phyloP scores from a whole-genome alignment of 2,888 invertebrate genomes.

The Drosophila antonietae region DNA sequence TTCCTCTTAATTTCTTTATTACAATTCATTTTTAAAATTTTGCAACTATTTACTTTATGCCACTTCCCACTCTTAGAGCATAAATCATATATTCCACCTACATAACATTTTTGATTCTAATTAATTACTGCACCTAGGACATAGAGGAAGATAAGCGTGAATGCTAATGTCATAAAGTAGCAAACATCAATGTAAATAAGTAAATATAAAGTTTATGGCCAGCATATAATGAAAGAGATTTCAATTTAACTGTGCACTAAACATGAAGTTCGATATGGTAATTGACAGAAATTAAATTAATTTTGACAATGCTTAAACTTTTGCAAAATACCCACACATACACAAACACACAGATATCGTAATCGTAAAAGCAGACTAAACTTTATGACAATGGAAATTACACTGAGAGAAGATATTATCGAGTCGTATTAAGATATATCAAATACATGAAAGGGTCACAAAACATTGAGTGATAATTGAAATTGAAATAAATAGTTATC shows the following conservation, averaged over 20 bases:
- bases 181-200: constrained; percentile 23
- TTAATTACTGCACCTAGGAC: not conserved
- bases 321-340: constrained; percentile 6
- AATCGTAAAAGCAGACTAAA: constrained; percentile 26
- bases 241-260: constrained; percentile 16
- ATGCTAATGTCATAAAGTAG: constrained; percentile 4
- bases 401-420: constrained; percentile 20
- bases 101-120: not conserved
- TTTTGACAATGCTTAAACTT: constrained; percentile 23
- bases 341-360: not conserved
- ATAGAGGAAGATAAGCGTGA: not conserved
- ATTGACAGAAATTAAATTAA: constrained; percentile 33
- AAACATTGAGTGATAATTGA: no score
- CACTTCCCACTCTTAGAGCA: not conserved
- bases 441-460: not conserved
- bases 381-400: constrained; percentile 11
- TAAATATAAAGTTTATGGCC: constrained; percentile 14
- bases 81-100: not conserved
- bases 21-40: not conserved
- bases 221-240: constrained; percentile 17
- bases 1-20: not conserved
- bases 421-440: not conserved
- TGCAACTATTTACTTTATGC: no score
- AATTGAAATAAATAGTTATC: no score
- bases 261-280: constrained; percentile 26